Conservation (phyloP, 2,888 invertebrate species). For the Eudiplozoon nipponicum region DNA sequence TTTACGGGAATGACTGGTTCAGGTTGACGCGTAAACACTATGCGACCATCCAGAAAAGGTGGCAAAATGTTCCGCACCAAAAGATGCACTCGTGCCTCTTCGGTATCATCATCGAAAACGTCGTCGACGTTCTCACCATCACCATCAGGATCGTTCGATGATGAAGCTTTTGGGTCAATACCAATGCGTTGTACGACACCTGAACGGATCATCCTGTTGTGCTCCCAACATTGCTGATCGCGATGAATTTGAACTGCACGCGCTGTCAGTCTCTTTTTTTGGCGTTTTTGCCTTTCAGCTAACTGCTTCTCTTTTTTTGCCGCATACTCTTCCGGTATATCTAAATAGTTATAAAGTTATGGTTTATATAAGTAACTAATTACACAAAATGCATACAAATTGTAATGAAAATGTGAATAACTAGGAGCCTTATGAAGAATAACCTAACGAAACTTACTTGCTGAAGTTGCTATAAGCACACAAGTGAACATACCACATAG, state of each 20-base stretch:
- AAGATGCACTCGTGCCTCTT: slow-evolving; percentile 67
- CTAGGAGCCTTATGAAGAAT: too few species aligned
- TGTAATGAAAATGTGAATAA: too few species aligned
- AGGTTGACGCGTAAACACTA: slow-evolving; percentile 90
- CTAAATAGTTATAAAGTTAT: not conserved
- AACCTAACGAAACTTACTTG: too few species aligned
- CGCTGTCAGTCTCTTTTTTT: slow-evolving; percentile 64
- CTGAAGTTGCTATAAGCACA: too few species aligned
- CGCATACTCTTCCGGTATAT: slow-evolving; percentile 55
- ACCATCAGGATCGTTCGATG: too few species aligned
- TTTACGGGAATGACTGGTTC: slow-evolving; percentile 81
- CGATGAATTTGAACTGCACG: slow-evolving; percentile 63
- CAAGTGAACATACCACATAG: too few species aligned
- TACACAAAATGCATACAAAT: not conserved
- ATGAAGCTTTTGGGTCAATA: too few species aligned
- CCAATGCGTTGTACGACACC: slow-evolving; percentile 52
- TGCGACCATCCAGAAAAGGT: slow-evolving; percentile 82
- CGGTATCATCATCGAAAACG: slow-evolving; percentile 47
- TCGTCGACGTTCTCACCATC: too few species aligned
- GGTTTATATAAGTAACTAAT: not conserved
- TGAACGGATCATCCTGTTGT: slow-evolving; percentile 65
- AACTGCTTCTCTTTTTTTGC: slow-evolving; percentile 64
- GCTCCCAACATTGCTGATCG: slow-evolving; percentile 88
- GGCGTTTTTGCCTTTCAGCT: slow-evolving; percentile 27
- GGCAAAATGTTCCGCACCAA: slow-evolving; percentile 89